Conservation (phyloP, 2,113 vertebrate species). For the Phodopus roborovskii region DNA sequence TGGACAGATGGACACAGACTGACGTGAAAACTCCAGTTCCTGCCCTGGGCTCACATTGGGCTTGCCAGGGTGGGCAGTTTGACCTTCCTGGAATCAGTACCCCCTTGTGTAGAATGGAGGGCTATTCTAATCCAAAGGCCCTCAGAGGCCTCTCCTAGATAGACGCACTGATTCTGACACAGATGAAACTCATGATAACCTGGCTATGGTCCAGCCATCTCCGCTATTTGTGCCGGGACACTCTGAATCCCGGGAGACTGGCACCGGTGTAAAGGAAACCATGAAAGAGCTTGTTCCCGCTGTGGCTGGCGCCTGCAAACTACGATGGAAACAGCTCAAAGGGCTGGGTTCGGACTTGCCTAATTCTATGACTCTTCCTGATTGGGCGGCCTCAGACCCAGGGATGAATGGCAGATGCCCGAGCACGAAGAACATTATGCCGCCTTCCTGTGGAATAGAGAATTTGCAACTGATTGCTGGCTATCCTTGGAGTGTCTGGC, state of each 20-base stretch:
- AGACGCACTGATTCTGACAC: fast-evolving
- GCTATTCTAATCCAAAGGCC: background rate
- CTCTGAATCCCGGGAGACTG: background rate
- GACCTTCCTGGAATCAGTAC: background rate
- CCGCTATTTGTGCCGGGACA: background rate
- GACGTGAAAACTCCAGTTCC: background rate
- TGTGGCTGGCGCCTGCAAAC: background rate
- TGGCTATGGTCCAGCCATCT: background rate
- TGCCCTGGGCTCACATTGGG: background rate
- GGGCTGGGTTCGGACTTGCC: background rate
- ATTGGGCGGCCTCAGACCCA: fast-evolving
- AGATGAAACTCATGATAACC: background rate
- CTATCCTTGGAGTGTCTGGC: background rate
- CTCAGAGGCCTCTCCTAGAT: background rate
- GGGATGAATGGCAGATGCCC: background rate
- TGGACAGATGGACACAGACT: background rate
- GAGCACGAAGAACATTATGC: background rate
- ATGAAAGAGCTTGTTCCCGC: fast-evolving
- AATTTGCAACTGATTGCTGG: background rate
- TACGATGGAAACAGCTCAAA: fast-evolving
- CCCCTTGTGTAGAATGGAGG: background rate
- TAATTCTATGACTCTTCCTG: fast-evolving
- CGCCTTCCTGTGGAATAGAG: background rate
- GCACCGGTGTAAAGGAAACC: background rate
- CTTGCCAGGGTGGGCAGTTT: background rate